Conservation (phyloP, 2,113 vertebrate species). For the Meles meles region DNA sequence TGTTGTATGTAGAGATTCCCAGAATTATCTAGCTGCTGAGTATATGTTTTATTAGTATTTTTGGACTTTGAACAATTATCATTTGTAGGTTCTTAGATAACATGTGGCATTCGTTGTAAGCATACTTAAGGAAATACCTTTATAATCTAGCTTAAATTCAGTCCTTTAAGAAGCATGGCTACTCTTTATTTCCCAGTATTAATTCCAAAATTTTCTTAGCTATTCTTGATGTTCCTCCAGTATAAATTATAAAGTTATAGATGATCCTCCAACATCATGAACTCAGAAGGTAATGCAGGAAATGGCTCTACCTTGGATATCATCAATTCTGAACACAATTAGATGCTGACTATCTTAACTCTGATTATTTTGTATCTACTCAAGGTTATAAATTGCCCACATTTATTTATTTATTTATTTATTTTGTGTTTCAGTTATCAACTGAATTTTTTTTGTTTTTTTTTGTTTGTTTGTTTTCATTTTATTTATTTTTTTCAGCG, state of each 20-base stretch:
- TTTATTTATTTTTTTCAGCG: too few relatives aligned
- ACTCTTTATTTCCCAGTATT: neutral
- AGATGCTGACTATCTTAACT: neutral
- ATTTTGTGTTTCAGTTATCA: too few relatives aligned
- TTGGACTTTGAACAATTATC: neutral
- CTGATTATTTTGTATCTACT: conserved; percentile 9
- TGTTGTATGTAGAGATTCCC: neutral
- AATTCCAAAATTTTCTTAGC: neutral
- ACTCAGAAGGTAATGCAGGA: neutral
- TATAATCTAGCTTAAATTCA: neutral
- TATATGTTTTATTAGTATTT: neutral
- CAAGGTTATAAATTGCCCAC: neutral
- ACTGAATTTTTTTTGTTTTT: too few relatives aligned
- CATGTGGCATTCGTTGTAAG: neutral
- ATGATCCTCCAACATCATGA: neutral
- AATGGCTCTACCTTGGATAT: neutral
- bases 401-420: conserved; percentile 43
- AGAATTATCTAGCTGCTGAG: neutral
- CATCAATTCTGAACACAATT: conserved; percentile 49
- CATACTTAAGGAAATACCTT: neutral
- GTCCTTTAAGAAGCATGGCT: neutral
- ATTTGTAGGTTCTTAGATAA: neutral
- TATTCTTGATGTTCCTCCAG: neutral
- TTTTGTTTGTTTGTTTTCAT: too few relatives aligned
- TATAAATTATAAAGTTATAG: neutral